phyloP scores from a whole-genome alignment of 2,888 invertebrate genomes.

The Agrochola litura region DNA sequence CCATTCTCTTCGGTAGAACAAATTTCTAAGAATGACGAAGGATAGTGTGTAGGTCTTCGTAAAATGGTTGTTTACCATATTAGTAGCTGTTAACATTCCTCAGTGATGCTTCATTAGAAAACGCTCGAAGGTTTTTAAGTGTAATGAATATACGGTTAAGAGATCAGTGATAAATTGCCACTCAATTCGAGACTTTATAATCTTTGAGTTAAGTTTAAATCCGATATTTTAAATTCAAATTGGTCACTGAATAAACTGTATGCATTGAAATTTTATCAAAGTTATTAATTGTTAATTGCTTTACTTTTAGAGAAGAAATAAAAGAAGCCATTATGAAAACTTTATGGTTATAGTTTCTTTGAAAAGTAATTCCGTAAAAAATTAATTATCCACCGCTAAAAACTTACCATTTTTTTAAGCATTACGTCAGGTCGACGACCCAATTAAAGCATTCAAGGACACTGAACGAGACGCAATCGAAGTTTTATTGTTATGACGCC shows the following conservation, averaged over 20 bases:
- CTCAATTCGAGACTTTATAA: constrained; percentile 39
- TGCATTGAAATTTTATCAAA: constrained; percentile 40
- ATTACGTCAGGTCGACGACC: neutral
- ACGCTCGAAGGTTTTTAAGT: constrained; percentile 75
- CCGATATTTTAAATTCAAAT: neutral
- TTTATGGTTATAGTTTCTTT: constrained; percentile 18
- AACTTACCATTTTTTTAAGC: neutral
- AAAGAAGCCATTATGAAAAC: constrained; percentile 6
- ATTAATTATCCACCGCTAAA: neutral
- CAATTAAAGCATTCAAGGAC: neutral
- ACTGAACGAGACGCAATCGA: no score
- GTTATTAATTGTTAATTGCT: constrained; percentile 34
- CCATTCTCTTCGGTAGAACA: neutral
- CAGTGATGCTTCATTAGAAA: constrained; percentile 79
- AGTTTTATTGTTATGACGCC: no score
- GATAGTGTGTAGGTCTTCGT: constrained; percentile 50
- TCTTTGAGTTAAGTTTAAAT: constrained; percentile 21
- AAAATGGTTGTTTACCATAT: constrained; percentile 68
- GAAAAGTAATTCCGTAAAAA: neutral
- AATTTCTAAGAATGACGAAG: neutral
- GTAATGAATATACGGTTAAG: constrained; percentile 68
- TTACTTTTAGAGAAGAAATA: constrained; percentile 26
- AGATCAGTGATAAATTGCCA: constrained; percentile 31
- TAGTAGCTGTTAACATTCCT: constrained; percentile 79
- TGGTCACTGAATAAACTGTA: constrained; percentile 21